Base-by-base conservation (phyloP, 2,113 vertebrate genomes). In the Cercocebus atys region DNA sequence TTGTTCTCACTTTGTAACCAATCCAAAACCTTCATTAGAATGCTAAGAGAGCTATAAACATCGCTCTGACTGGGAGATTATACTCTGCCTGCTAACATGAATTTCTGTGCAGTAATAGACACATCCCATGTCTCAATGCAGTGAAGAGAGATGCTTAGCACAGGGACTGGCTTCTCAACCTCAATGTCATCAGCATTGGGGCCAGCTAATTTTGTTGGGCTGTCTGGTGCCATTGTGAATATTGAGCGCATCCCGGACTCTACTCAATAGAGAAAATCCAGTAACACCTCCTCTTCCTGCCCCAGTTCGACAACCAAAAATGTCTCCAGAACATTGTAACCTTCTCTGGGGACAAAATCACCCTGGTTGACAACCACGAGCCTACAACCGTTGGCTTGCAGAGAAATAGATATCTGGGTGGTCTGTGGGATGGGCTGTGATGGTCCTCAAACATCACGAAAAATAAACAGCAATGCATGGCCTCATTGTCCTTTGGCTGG, bases 381-480 rank as follows among this genome's bases (percentile, higher is more conserved):
- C n/a, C 59, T 16, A 30, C 32, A 13, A 13, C 13, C 40, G 6
- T 59, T 30, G 72, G 16, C 1, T 8, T 27, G 16, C 50, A 55
- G 22, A 40, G 80, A 14, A 1, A 22, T 16, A 20, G 17, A 7
- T 8, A n/a, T 14, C 25, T 10, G 35, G 27, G 32, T 64, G 25
- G 4, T 40, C 35, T 52, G 45, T 35, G 45, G 52, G 17, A 25
- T 43, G 12, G 57, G 12, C 30, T 20, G 23, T 57, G 80, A 72
- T 10, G 14, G 13, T 85, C 9, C 79, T 76, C 8, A 10, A 17
- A 32, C 40, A 23, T 14, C 10, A 8, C 35, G 30, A 75, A 85
- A 32, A 6, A n/a, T 0, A 2, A 40, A 14, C 4, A 32, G 17
- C 27, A 4, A 1, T 52, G 0, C 10, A 2, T 13, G 1, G 17